Base-by-base conservation (phyloP, 2,113 vertebrate genomes). In the Tautogolabrus adspersus region DNA sequence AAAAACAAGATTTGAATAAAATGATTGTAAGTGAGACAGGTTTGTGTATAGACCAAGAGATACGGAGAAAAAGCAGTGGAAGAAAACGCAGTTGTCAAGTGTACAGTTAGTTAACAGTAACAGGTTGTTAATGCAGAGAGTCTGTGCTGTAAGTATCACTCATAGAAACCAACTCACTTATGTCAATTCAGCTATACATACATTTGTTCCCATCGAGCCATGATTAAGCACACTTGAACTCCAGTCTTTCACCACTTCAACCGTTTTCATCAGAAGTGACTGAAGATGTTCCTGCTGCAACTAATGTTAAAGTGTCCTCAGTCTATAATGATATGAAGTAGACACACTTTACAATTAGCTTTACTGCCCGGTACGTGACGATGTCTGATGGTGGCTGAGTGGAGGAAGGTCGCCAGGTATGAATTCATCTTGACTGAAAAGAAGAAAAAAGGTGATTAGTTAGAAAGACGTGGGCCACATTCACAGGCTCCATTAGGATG, bases 241-340 rank as follows among this genome's bases (percentile, higher is more conserved):
- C 21, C 13, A 19, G 40, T 65, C 37, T 66, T 57, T 67, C 1
- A 8, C 46, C 6, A 6, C 63, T 76, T 61, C 34, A 52, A 23
- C 42, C 19, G 19, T 75, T 76, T 67, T 13, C 3, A 67, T 19
- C 21, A 19, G n/a, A 61, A 67, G 62, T 44, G 59, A 75, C 58
- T 52, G 22, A 59, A 76, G 22, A 58, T 67, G 68, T 76, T 37
- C 58, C 34, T 51, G 37, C 22, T 19, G 47, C 47, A 19, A 15
- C 16, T 69, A 34, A 78, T 77, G 77, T 58, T 63, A 70, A 80
- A 80, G 76, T 77, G 47, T 62, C 44, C 46, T 42, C 11, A 42
- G 40, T 42, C 40, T 56, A 64, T 64, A 23, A 59, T 22, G 22
- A 10, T 21, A 26, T 83, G 44, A 77, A 81, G 66, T 49, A 64